Evolutionary conservation across 2,888 invertebrate species (phyloP).

Genomic region (Dilophus febrilis): DNA sequence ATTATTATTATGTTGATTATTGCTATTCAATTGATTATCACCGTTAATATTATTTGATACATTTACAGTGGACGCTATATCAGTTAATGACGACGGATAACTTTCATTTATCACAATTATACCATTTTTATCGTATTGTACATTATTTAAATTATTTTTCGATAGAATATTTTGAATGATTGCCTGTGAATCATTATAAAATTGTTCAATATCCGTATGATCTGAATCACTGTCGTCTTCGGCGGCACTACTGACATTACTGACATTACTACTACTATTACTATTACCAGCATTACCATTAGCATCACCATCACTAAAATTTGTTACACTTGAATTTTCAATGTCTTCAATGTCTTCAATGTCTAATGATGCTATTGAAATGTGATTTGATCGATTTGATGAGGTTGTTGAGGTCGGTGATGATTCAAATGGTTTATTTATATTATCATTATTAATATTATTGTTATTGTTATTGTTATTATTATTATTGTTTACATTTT

Average conservation of each 20-base stretch:
- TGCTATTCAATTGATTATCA: too few relatives aligned
- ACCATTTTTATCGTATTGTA: not conserved
- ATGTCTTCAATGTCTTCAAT: slow-evolving; percentile 21
- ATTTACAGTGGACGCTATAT: too few relatives aligned
- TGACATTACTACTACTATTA: slow-evolving; percentile 18
- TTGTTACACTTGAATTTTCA: slow-evolving; percentile 25
- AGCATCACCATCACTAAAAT: slow-evolving; percentile 23
- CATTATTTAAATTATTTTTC: not conserved
- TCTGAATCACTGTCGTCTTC: slow-evolving; percentile 19
- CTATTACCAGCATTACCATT: slow-evolving; percentile 15
- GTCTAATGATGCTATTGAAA: slow-evolving; percentile 24
- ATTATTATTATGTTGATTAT: not conserved
- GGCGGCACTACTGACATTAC: slow-evolving; percentile 14
- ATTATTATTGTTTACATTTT: too few relatives aligned
- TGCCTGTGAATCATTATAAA: too few relatives aligned
- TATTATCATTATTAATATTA: too few relatives aligned
- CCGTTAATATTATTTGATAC: too few relatives aligned
- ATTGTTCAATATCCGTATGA: not conserved
- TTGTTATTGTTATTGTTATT: too few relatives aligned
- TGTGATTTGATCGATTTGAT: slow-evolving; percentile 15
- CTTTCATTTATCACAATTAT: not conserved
- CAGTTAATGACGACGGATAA: too few relatives aligned
- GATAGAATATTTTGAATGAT: not conserved
- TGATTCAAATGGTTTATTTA: too few relatives aligned
- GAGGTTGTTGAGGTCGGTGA: not conserved